phyloP scores from a whole-genome alignment of 1,140 invertebrate species.

The Drosophila kikkawai region DNA sequence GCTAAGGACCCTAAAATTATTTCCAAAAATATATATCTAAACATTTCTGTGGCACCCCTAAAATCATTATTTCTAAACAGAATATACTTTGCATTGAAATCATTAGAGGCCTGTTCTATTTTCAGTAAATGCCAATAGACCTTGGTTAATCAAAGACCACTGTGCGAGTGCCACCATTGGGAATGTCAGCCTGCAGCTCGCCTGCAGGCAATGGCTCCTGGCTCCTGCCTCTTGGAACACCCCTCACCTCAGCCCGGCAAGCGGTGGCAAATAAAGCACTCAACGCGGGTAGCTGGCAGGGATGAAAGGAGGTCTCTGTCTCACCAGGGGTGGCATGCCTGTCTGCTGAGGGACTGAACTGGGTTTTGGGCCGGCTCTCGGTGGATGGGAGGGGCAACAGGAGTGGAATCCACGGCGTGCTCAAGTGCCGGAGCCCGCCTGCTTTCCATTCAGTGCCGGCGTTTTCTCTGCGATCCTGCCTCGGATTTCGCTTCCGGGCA shows the following conservation, averaged over 20 bases:
- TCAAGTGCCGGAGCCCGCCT: conserved; percentile 69
- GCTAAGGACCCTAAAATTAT: neutral
- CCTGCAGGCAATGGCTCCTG: conserved; percentile 46
- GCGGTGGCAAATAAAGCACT: conserved; percentile 76
- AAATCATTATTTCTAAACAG: neutral
- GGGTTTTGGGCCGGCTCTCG: conserved; percentile 12
- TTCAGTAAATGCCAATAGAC: neutral
- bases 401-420: conserved; percentile 61
- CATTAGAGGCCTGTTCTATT: neutral
- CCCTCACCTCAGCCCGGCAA: conserved; percentile 18
- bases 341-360: conserved; percentile 11
- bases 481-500: conserved; percentile 74
- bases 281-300: conserved; percentile 46
- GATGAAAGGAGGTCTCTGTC: conserved; percentile 18
- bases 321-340: conserved; percentile 37
- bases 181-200: conserved; percentile 54
- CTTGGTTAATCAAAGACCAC: conserved; percentile 25
- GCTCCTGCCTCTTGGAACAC: conserved; percentile 14
- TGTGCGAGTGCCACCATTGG: conserved; percentile 43
- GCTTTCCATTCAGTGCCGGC: conserved; percentile 25
- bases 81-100: neutral
- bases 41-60: neutral
- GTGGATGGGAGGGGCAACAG: conserved; percentile 3
- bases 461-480: conserved; percentile 30
- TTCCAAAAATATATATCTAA: too few species aligned